phyloP scores from a whole-genome alignment of 2,797 vertebrate genomes.

The Corythornis leucogaster region DNA sequence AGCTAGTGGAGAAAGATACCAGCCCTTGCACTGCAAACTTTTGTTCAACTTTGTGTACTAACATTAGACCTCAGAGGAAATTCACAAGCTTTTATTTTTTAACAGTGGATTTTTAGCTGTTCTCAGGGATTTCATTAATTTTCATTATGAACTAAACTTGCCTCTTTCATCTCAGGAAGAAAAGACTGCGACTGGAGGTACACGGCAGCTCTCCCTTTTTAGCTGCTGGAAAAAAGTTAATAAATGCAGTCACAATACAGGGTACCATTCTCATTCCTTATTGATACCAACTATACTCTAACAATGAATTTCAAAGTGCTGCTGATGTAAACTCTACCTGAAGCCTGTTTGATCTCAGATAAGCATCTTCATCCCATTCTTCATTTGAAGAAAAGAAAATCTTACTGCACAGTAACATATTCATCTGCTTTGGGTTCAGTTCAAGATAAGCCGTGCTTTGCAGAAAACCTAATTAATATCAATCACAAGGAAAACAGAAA shows the following conservation, averaged over 20 bases:
- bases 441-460: constrained; percentile 75
- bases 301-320: constrained; percentile 77
- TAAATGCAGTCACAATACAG: constrained; percentile 67
- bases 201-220: constrained; percentile 17
- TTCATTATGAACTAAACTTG: constrained; percentile 35
- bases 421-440: constrained; percentile 74
- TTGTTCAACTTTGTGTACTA: background rate
- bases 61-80: background rate
- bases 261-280: constrained; percentile 70
- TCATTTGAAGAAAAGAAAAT: constrained; percentile 74
- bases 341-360: constrained; percentile 78
- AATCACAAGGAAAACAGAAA: constrained; percentile 75
- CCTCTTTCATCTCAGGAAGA: constrained; percentile 55
- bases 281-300: constrained; percentile 64
- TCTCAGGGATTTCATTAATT: constrained; percentile 53
- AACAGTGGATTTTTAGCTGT: background rate
- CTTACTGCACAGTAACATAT: constrained; percentile 60
- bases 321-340: constrained; percentile 76
- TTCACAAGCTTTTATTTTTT: constrained; percentile 38
- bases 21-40: background rate
- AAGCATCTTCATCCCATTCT: constrained; percentile 79
- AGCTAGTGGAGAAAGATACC: background rate
- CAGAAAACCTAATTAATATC: constrained; percentile 81
- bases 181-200: constrained; percentile 30
- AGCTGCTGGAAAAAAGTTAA: constrained; percentile 70